Base-by-base conservation (phyloP, 2,113 vertebrate genomes). In the Sitta europaea region DNA sequence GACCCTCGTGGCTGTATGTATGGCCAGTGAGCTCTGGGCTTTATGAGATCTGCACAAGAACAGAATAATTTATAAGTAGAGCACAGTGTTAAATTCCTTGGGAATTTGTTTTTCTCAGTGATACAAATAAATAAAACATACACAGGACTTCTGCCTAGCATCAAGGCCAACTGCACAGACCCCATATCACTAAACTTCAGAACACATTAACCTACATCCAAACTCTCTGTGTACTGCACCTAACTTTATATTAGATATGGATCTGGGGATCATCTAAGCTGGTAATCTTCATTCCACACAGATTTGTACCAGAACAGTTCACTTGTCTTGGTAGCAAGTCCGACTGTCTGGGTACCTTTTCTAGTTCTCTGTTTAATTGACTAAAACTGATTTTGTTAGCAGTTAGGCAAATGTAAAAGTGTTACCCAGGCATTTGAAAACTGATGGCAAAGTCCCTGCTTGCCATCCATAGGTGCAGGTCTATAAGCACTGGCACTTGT, bases 381-480 rank as follows among this genome's bases (percentile, higher is more conserved):
- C 16, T 72, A 13, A 8, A 50, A 51, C 10, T 67, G 5, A 45
- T 50, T 86, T 70, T 57, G 5, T 58, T 51, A 75, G 7, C 27
- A 71, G 35, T 22, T 36, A 75, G n/a, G 6, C 19, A 78, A 55
- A 61, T 19, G 8, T 2, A 1, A 80, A 72, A 8, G 3, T 47
- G 7, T 50, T 42, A 54, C 8, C 23, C 27, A 27, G 15, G 28
- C 19, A 55, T 28, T 40, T 76, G 31, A 75, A 88, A 82, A 10
- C 10, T 31, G 31, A n/a, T 36, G 18, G 3, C 7, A 16, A 5
- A 2, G 10, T 47, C 12, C 6, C 10, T 68, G 53, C n/a, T n/a
- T n/a, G n/a, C n/a, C n/a, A n/a, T n/a, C n/a, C n/a, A n/a, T 75
- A 11, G 0, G 0, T 54, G 24, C 5, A 33, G 7, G 3, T 54